These are phyloP conservation scores for Nomada ferruginata DNA, from an alignment of 2,888 invertebrate species.

Conservation along the genomic window DNA sequence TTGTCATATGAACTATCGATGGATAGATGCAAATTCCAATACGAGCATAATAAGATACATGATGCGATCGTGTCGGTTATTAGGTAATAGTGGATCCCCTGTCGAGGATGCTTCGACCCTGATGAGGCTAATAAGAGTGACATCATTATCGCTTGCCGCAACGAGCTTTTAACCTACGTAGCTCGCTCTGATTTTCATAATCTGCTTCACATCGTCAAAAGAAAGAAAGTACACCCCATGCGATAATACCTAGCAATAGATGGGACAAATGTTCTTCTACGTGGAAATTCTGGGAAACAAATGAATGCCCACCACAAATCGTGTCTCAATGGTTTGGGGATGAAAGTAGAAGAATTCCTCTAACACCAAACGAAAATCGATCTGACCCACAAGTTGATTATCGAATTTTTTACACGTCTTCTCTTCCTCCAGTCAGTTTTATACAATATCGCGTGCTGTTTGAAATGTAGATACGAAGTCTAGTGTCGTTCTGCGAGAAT, in stretches of 20 bases:
- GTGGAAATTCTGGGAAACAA: no score
- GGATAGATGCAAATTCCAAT: conserved; percentile 47
- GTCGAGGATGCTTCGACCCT: conserved; percentile 76
- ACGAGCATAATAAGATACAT: conserved; percentile 57
- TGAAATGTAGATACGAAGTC: background rate
- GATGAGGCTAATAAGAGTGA: conserved; percentile 82
- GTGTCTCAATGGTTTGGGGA: no score
- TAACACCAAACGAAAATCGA: no score
- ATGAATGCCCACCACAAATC: no score
- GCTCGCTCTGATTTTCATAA: conserved; percentile 72
- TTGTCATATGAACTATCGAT: conserved; percentile 57
- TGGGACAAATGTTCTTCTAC: no score
- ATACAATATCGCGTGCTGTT: no score
- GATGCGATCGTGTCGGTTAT: conserved; percentile 66
- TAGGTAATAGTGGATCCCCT: conserved; percentile 68
- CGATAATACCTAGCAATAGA: no score
- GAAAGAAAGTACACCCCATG: conserved; percentile 21
- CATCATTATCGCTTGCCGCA: conserved; percentile 77
- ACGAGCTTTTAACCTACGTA: conserved; percentile 71
- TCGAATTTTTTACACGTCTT: background rate
- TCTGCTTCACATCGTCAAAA: conserved; percentile 64
- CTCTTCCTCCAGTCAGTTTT: background rate
- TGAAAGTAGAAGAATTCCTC: no score
- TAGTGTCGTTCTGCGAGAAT: conserved; percentile 11
- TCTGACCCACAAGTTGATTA: background rate